Evolutionary conservation across 2,113 vertebrate species (phyloP), one percentile per base, ranked within the genome.

Genomic region (Datnioides undecimradiatus): DNA sequence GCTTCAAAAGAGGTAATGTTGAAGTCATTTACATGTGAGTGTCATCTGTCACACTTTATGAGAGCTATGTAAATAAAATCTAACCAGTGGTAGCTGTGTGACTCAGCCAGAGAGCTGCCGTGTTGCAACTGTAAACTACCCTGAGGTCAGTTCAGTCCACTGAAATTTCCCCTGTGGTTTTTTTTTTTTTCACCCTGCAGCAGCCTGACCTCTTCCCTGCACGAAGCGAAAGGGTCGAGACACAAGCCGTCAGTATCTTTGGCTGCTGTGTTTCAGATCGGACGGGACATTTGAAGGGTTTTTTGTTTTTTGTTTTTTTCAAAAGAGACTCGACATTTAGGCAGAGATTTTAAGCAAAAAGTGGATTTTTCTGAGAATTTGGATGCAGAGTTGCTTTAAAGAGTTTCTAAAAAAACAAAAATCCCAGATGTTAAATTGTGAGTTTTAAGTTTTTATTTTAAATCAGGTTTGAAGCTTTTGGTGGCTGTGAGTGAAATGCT

Each of bases 131-230:
- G 73, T 84, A 58, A 84, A 86, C 73, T 67, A 73, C 69, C 3
- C 41, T 78, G 77, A 72, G 71, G 76, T 88, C 90, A 82, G 54
- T 75, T 59, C 4, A 23, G 75, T 48, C 75, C 14, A 5, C 66
- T 82, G 63, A 90, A 90, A 90, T 51, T 79, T 73, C 88, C 91
- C 85, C 69, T 60, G 79, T 82, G 88, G 81, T 82, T 86, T 89
- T 76, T 58, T 82, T 86, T 79, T 82, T 86, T 89, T 76, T 58
- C 21, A 59, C 74, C 2, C 49, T 76, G 55, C 23, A n/a, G 72
- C 65, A n/a, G 72, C 65, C 43, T 19, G 36, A 48, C 79, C 59
- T 88, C 57, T 3, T 70, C 46, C 3, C 59, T 36, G 23, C 25
- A 6, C 55, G 81, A 80, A 90, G 73, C 21, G 62, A 87, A 90